These are phyloP conservation scores for Lathamus discolor DNA, from an alignment of 2,113 vertebrate species.

Conservation along the genomic window DNA sequence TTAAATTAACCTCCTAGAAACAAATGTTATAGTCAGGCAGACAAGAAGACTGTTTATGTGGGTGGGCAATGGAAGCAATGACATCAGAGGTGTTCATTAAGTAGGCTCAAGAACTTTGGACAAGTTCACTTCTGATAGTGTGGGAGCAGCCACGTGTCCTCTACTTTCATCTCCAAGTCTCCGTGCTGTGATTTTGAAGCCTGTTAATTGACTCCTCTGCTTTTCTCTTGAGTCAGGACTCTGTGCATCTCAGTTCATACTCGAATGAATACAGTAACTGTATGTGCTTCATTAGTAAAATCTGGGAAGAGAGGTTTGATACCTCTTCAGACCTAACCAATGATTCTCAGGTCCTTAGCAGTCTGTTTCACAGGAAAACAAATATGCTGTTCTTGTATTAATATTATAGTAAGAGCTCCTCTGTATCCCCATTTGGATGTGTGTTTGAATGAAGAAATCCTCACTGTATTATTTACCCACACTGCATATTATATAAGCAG, in stretches of 20 bases:
- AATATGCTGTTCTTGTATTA: not conserved
- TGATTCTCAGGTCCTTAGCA: not conserved
- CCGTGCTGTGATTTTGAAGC: not conserved
- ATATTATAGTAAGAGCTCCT: not conserved
- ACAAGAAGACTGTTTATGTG: not conserved
- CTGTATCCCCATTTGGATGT: not conserved
- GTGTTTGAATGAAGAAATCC: not conserved
- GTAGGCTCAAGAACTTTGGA: not conserved
- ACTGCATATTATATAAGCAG: not conserved
- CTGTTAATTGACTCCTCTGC: not conserved
- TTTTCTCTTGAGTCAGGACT: not conserved
- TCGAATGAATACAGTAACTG: not conserved
- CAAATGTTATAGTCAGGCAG: not conserved
- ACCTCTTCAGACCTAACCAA: not conserved
- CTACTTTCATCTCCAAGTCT: not conserved
- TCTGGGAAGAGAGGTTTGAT: not conserved
- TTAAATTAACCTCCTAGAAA: not conserved
- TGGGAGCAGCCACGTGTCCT: not conserved
- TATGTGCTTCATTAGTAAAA: constrained; percentile 21
- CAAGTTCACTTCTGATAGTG: not conserved
- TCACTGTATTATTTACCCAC: not conserved
- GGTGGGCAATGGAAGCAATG: not conserved
- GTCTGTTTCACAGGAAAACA: not conserved
- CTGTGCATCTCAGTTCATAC: not conserved
- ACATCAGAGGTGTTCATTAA: not conserved